A percentile compares a stretch with the other conserved stretches of the same genome.
Evolutionary conservation across 64 coral and sea anemone genomes (phyloP).

Genomic region (Montipora foliosa): DNA sequence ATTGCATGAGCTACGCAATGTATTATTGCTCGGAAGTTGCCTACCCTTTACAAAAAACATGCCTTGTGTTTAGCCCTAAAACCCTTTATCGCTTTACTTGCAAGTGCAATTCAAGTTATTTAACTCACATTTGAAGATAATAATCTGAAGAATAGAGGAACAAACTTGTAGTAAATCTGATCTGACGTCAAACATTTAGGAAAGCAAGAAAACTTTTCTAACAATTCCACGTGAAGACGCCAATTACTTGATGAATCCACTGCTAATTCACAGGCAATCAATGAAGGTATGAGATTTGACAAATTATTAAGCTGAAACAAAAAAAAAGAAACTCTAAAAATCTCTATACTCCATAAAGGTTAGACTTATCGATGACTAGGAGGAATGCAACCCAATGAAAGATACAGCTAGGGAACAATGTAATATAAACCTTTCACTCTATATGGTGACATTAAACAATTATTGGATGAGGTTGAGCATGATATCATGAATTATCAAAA

Average conservation of each 20-base stretch:
- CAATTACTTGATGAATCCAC: constrained; percentile 98
- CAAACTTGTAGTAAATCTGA: constrained; percentile 99
- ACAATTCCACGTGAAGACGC: constrained; percentile 90
- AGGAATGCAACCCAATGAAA: background rate
- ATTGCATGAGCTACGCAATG: too few species aligned
- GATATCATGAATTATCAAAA: too few species aligned
- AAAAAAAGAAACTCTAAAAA: background rate
- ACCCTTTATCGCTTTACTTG: background rate
- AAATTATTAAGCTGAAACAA: constrained; percentile 99
- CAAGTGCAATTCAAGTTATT: background rate
- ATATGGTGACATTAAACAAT: too few species aligned
- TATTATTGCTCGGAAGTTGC: too few species aligned
- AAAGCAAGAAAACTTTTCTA: constrained; percentile 96
- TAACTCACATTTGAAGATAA: constrained; percentile 96
- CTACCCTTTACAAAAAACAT: too few species aligned
- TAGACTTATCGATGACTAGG: too few species aligned
- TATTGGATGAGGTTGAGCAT: too few species aligned
- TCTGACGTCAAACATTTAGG: constrained; percentile 94
- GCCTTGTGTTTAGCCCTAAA: too few species aligned
- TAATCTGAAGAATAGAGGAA: constrained; percentile 91
- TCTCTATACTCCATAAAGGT: background rate
- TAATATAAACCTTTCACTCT: too few species aligned
- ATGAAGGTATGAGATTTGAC: constrained; percentile 94
- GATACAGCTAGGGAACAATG: background rate
- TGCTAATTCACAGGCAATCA: constrained; percentile 95